A percentile compares a stretch with the other conserved stretches of the same genome.
Conservation (phyloP, 2,888 invertebrate species). For the Gnatocerus cornutus region DNA sequence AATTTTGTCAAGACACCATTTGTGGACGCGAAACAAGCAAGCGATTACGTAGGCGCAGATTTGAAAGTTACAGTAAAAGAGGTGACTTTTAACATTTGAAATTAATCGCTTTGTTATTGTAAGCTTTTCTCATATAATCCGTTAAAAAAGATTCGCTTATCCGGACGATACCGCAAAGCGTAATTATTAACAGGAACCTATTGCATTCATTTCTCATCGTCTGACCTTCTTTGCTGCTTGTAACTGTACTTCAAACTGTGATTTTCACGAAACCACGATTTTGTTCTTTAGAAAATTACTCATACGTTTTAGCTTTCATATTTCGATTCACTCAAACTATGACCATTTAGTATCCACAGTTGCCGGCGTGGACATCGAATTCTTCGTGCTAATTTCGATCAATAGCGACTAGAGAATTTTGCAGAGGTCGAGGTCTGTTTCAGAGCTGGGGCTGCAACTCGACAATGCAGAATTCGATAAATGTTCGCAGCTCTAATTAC, state of each 20-base stretch:
- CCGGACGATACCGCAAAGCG: slow-evolving; percentile 3
- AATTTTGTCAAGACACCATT: slow-evolving; percentile 4
- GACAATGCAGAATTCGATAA: background rate
- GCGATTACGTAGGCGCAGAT: slow-evolving; percentile 42
- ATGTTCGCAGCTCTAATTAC: background rate
- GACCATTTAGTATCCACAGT: too few relatives aligned
- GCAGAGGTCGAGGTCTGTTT: too few relatives aligned
- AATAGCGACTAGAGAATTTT: too few relatives aligned
- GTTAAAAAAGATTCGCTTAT: slow-evolving; percentile 3
- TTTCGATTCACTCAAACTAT: too few relatives aligned
- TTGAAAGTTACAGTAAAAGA: slow-evolving; percentile 46
- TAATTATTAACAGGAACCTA: slow-evolving; percentile 8
- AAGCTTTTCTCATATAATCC: slow-evolving; percentile 18
- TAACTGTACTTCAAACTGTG: slow-evolving; percentile 31
- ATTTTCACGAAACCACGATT: slow-evolving; percentile 9
- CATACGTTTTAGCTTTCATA: too few relatives aligned
- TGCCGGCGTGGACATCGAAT: too few relatives aligned
- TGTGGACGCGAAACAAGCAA: slow-evolving; percentile 6
- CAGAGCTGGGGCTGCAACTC: too few relatives aligned
- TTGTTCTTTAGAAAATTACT: too few relatives aligned
- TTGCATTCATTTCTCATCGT: slow-evolving; percentile 4
- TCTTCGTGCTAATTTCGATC: slow-evolving; percentile 17
- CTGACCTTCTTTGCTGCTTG: slow-evolving; percentile 17
- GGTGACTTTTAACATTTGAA: slow-evolving; percentile 44
- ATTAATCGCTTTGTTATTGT: slow-evolving; percentile 15